Conservation (phyloP, 2,888 invertebrate genomes). For the Drosophila diplacantha region DNA sequence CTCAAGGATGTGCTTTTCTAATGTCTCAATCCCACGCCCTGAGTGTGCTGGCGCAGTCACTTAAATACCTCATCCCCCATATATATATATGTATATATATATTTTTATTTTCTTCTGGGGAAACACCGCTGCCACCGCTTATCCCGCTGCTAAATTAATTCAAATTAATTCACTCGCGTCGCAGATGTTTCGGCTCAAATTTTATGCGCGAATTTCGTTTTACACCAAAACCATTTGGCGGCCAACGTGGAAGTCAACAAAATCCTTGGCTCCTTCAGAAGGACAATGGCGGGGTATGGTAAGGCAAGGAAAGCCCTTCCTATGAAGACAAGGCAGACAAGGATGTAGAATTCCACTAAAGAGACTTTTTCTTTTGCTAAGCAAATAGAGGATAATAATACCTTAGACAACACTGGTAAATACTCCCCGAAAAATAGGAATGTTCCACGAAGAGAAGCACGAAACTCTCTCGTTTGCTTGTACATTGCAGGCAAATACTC, state of each 20-base stretch:
- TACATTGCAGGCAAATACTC: background rate
- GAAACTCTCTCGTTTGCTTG: background rate
- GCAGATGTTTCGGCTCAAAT: constrained; percentile 72
- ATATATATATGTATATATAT: background rate
- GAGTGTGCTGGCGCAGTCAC: constrained; percentile 62
- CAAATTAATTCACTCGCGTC: constrained; percentile 74
- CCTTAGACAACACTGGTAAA: background rate
- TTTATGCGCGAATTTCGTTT: constrained; percentile 70
- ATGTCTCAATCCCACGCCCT: constrained; percentile 50
- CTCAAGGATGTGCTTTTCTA: constrained; percentile 51
- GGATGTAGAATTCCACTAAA: background rate
- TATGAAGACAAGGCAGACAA: too few relatives aligned
- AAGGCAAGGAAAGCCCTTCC: background rate
- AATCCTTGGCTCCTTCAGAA: background rate
- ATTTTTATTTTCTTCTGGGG: background rate
- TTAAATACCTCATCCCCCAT: constrained; percentile 44
- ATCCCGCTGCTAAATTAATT: constrained; percentile 67
- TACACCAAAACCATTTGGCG: constrained; percentile 63
- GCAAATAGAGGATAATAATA: background rate
- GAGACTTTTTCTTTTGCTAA: background rate
- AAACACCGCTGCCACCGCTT: constrained; percentile 2
- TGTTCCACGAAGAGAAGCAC: background rate
- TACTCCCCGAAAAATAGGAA: background rate
- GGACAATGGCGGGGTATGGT: background rate
- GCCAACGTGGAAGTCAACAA: constrained; percentile 29